Percentiles rank a stretch among this genome's conserved stretches.
phyloP scores from a whole-genome alignment of 2,113 vertebrate species.

The Lasiurus cinereus region DNA sequence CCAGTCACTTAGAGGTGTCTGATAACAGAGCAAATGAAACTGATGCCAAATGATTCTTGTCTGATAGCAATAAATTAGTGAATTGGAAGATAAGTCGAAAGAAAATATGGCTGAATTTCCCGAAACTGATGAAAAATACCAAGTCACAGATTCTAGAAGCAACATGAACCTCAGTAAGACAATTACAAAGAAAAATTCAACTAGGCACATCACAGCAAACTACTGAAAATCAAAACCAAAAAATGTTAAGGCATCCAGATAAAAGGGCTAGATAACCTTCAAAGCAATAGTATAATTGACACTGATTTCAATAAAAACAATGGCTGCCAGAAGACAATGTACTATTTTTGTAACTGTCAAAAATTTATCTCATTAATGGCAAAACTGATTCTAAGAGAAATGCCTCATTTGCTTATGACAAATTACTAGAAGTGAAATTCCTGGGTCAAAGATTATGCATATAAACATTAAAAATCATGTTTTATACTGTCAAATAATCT shows the following conservation, averaged over 20 bases:
- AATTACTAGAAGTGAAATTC: conserved; percentile 2
- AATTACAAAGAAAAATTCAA: conserved; percentile 10
- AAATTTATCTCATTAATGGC: neutral
- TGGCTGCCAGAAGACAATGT: neutral
- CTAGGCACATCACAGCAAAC: neutral
- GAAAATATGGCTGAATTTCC: conserved; percentile 8
- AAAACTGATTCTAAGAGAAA: neutral
- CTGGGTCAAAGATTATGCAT: neutral
- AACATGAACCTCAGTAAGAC: neutral
- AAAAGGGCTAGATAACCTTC: neutral
- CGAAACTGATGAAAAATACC: neutral
- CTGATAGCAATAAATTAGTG: neutral
- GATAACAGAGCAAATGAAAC: neutral
- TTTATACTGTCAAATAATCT: neutral
- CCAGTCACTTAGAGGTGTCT: neutral
- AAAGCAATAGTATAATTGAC: neutral
- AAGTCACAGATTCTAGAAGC: neutral
- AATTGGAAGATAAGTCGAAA: neutral
- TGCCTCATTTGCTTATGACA: neutral
- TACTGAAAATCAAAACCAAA: neutral
- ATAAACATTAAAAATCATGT: neutral
- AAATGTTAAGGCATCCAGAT: neutral
- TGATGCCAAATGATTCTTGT: neutral
- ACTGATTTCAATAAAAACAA: neutral
- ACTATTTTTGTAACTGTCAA: neutral